These are phyloP conservation scores for Temnopleurus reevesii DNA, from an alignment of 53 echinoderm and acorn worm genomes.

Conservation along the genomic window DNA sequence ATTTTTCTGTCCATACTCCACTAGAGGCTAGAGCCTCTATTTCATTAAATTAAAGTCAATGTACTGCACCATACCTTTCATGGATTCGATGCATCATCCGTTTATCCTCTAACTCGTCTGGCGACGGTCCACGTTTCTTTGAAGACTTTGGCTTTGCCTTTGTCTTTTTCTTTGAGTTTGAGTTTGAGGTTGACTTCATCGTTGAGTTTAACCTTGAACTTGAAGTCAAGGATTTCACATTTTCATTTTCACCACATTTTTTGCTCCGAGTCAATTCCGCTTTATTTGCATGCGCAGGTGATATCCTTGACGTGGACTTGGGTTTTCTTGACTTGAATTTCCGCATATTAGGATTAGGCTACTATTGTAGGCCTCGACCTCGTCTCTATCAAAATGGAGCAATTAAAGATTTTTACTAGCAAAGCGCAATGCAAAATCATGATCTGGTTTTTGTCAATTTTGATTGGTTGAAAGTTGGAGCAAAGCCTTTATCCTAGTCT, in stretches of 20 bases:
- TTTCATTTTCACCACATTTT: not conserved
- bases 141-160: too few species aligned
- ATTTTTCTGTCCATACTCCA: too few species aligned
- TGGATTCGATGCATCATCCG: constrained; percentile 40
- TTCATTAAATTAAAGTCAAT: not conserved
- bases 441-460: too few species aligned
- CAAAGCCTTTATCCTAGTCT: too few species aligned
- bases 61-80: constrained; percentile 6
- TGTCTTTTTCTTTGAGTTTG: not conserved
- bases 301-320: not conserved
- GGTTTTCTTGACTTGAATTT: constrained; percentile 1
- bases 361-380: too few species aligned
- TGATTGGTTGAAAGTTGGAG: too few species aligned
- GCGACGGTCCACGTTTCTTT: not conserved
- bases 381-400: too few species aligned
- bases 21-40: too few species aligned
- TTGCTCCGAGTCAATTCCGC: not conserved
- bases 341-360: too few species aligned
- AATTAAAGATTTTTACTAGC: too few species aligned
- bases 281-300: not conserved
- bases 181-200: not conserved
- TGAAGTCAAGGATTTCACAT: not conserved
- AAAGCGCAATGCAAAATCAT: too few species aligned
- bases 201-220: not conserved
- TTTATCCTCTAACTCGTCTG: constrained; percentile 17